Conservation (phyloP, 1,140 invertebrate genomes). For the Trypoxylus dichotomus region DNA sequence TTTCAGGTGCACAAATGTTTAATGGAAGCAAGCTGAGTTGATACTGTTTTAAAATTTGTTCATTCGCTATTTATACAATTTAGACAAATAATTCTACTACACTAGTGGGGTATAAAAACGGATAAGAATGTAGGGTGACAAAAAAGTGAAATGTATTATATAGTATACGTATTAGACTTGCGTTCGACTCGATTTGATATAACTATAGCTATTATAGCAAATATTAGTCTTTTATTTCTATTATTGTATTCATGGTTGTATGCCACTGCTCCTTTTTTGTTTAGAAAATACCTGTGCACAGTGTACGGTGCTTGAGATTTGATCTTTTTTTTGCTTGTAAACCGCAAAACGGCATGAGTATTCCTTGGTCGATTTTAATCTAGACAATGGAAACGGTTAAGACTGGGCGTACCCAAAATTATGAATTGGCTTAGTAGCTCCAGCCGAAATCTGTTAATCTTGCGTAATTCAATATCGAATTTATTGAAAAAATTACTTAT, state of each 20-base stretch:
- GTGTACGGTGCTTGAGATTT: background rate
- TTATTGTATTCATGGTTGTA: background rate
- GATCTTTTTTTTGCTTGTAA: background rate
- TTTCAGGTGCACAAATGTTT: constrained; percentile 21
- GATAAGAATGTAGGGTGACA: constrained; percentile 12
- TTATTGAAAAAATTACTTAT: background rate
- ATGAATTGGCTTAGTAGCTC: background rate
- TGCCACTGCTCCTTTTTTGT: background rate
- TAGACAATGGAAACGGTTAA: background rate
- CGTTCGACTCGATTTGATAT: background rate
- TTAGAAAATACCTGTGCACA: background rate
- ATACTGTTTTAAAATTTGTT: background rate
- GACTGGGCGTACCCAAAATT: background rate
- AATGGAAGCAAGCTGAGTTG: constrained; percentile 1
- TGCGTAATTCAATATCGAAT: background rate
- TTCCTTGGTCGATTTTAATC: background rate
- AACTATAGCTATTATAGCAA: background rate
- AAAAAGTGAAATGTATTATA: constrained; percentile 3
- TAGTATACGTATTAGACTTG: background rate
- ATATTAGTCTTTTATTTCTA: background rate
- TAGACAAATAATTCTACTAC: background rate
- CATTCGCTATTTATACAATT: constrained; percentile 1
- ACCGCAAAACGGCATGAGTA: background rate
- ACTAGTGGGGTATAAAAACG: constrained; percentile 13
- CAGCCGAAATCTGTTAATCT: background rate